Base-by-base conservation (phyloP, 2,888 invertebrate species). In the Electrophaes corylata region DNA sequence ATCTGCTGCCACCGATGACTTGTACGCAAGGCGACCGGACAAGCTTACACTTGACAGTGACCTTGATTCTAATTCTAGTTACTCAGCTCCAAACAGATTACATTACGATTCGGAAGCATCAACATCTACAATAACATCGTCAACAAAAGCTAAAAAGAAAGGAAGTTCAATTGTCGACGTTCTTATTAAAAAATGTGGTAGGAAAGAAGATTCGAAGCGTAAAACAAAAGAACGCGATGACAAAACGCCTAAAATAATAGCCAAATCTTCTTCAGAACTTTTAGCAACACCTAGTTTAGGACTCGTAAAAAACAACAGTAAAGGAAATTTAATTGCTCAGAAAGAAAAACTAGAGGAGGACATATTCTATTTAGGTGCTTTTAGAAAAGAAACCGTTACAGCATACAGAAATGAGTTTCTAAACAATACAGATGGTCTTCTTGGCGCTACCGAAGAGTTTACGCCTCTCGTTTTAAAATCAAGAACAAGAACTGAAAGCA, bases 401-500 rank as follows among this genome's bases (percentile, higher is more conserved):
- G 94, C 93, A 62, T 95, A 94, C 75, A 93, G 94, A 71, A 92
- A 94, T 68, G 94, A 94, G 40, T 95, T 94, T 80, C 93, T 94
- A 57, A 94, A 93, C 72, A 94, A 93, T 73, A 93, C 93, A 10
- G 86, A 89, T 64, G 93, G 93, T 19, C 79, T 94, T 54, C 86
- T 93, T 46, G 93, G 92, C 62, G 92, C 93, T 37, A 92, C 92
- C 12, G 93, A 93, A 79, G 92, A 92, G 64, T 95, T 96, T 72
- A 92, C 95, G 26, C 94, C 96, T 0, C 93, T 95, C 29, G 94
- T 96, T 46, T 76, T 96, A 58, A 94, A 95, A 75, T 94, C 95
- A 43, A 92, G 96, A 71, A 96, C 96, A 14, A 92, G 96, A 71
- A 95, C 95, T 29, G 96, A 96, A 78, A 95, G 95, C 44, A 92